These are phyloP conservation scores for Syngnathoides biaculeatus DNA, from an alignment of 2,113 vertebrate species.

Conservation along the genomic window DNA sequence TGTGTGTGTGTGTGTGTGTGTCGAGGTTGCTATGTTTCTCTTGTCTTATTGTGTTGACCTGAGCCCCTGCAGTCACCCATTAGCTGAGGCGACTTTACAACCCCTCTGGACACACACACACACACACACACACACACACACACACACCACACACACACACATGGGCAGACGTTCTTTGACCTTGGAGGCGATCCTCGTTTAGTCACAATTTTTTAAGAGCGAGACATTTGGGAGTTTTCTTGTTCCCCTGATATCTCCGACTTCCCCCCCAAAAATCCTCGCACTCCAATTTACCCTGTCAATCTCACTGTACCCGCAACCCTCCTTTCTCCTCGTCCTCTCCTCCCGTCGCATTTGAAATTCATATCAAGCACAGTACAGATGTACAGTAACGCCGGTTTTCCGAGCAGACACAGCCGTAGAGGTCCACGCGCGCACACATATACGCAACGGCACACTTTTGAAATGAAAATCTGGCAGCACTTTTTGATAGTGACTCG, in stretches of 20 bases:
- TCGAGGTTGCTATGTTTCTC: constrained; percentile 27
- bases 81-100: constrained; percentile 17
- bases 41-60: constrained; percentile 20
- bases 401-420: constrained; percentile 36
- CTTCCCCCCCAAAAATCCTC: constrained; percentile 24
- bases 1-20: constrained; percentile 1
- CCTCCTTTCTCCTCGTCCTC: background rate
- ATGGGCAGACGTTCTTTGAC: constrained; percentile 18
- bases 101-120: constrained; percentile 15
- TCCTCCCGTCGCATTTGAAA: constrained; percentile 32
- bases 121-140: constrained; percentile 18
- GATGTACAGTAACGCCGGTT: constrained; percentile 23
- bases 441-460: constrained; percentile 10
- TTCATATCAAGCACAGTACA: constrained; percentile 39
- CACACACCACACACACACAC: constrained; percentile 6
- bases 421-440: constrained; percentile 2
- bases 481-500: constrained; percentile 35
- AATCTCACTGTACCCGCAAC: constrained; percentile 39
- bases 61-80: constrained; percentile 34
- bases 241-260: constrained; percentile 39
- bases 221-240: constrained; percentile 26
- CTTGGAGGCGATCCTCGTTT: constrained; percentile 18
- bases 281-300: constrained; percentile 61
- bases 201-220: constrained; percentile 31
- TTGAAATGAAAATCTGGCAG: constrained; percentile 49